phyloP scores from a whole-genome alignment of 2,113 vertebrate species.

The Chaetura pelagica region DNA sequence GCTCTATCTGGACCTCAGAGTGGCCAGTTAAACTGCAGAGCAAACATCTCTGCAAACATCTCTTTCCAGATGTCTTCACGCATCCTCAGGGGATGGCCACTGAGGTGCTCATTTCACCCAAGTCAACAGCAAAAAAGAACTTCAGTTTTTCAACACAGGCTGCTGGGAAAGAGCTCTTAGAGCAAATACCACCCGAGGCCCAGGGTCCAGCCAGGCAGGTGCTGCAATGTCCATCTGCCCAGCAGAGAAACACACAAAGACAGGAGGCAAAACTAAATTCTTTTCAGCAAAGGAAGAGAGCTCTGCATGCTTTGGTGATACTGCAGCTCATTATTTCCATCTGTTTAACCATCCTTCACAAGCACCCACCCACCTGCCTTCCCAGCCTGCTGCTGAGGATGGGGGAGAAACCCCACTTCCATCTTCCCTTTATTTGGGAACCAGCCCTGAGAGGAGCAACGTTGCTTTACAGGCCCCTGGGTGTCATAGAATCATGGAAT shows the following conservation, averaged over 20 bases:
- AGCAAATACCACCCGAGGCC: too few species aligned
- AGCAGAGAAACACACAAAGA: neutral
- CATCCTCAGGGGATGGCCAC: too few species aligned
- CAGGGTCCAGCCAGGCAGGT: rapidly evolving
- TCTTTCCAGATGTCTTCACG: too few species aligned
- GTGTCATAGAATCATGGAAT: neutral
- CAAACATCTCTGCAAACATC: too few species aligned
- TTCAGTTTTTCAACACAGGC: too few species aligned
- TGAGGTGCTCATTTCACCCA: too few species aligned
- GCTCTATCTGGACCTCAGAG: too few species aligned
- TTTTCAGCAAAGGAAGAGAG: neutral
- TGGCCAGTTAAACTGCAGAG: too few species aligned
- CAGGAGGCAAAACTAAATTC: neutral
- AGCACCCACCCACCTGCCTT: neutral
- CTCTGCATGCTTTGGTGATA: neutral
- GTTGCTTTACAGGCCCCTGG: neutral
- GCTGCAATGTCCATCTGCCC: neutral
- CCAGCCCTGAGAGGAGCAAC: neutral
- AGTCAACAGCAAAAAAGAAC: too few species aligned
- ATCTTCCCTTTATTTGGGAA: neutral
- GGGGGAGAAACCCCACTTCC: neutral
- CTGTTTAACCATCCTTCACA: neutral
- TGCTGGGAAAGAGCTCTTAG: too few species aligned
- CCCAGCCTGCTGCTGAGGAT: neutral
- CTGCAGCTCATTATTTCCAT: neutral